These are phyloP conservation scores for Perca flavescens DNA, from an alignment of 2,113 vertebrate species.

Conservation along the genomic window DNA sequence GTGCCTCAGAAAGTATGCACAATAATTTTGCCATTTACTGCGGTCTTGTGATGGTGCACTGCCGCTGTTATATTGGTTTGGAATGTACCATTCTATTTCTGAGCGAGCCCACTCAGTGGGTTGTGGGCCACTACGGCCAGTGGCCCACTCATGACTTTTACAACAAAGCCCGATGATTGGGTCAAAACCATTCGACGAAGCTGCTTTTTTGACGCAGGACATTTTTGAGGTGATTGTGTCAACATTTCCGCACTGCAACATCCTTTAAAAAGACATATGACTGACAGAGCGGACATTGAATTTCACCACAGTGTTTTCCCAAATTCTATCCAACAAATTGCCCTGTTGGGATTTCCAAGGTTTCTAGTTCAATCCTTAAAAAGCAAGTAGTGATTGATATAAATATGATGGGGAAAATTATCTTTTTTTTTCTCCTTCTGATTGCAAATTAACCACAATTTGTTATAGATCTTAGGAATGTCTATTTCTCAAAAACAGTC, in stretches of 20 bases:
- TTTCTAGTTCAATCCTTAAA: slow-evolving; percentile 59
- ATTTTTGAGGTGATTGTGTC: slow-evolving; percentile 83
- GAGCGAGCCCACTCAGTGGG: slow-evolving; percentile 77
- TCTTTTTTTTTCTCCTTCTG: slow-evolving; percentile 20
- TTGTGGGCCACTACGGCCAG: slow-evolving; percentile 77
- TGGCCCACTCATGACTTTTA: slow-evolving; percentile 76
- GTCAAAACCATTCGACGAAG: slow-evolving; percentile 41
- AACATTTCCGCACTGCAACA: slow-evolving; percentile 71
- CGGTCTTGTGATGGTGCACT: slow-evolving; percentile 84
- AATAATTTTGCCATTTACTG: slow-evolving; percentile 87
- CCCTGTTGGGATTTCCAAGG: slow-evolving; percentile 66
- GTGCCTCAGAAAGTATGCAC: slow-evolving; percentile 84
- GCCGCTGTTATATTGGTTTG: slow-evolving; percentile 86
- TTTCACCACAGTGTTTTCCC: slow-evolving; percentile 77
- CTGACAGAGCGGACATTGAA: slow-evolving; percentile 56
- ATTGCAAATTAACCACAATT: slow-evolving; percentile 68
- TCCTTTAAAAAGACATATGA: slow-evolving; percentile 73
- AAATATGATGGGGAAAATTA: slow-evolving; percentile 58
- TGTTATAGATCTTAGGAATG: slow-evolving; percentile 53
- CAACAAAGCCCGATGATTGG: slow-evolving; percentile 66
- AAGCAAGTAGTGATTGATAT: slow-evolving; percentile 37
- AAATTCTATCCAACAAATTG: slow-evolving; percentile 72
- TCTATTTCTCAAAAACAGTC: slow-evolving; percentile 55
- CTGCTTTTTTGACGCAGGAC: slow-evolving; percentile 69
- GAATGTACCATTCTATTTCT: slow-evolving; percentile 87